Conservation (phyloP, 64 coral and sea anemone species). For the Actinia tenebrosa region DNA sequence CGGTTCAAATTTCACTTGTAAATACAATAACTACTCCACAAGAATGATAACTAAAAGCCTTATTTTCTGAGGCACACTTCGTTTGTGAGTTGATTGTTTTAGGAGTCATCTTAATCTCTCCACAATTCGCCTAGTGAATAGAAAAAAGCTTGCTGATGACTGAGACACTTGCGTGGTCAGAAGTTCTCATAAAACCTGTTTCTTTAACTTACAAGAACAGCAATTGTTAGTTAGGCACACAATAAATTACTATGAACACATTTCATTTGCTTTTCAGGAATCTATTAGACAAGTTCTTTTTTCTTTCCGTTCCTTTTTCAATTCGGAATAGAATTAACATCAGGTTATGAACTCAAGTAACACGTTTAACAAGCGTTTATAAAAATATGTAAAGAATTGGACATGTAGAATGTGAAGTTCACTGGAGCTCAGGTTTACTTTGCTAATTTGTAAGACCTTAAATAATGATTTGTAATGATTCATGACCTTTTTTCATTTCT, state of each 20-base stretch:
- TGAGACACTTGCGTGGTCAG: slow-evolving; percentile 1
- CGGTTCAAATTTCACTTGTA: slow-evolving; percentile 11
- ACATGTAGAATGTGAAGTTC: no score
- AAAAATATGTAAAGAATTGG: background rate
- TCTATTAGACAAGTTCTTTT: background rate
- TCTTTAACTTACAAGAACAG: background rate
- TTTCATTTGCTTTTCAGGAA: background rate
- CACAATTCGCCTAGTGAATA: background rate
- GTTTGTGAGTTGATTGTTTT: slow-evolving; percentile 10
- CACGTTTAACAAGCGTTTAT: background rate
- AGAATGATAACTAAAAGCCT: slow-evolving; percentile 1
- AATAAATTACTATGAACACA: background rate
- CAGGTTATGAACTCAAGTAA: background rate
- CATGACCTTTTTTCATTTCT: background rate
- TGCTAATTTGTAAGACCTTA: background rate
- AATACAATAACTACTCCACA: background rate
- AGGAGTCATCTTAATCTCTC: background rate
- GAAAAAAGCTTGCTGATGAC: background rate
- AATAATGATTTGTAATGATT: background rate
- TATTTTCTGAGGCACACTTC: slow-evolving; percentile 10
- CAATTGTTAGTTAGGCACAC: background rate
- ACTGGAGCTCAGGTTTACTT: background rate
- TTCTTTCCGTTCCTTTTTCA: background rate
- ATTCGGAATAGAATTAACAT: background rate
- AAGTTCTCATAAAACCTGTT: background rate